Evolutionary conservation across 2,888 invertebrate species (phyloP).

Genomic region (Orthonychiurus folsomi): DNA sequence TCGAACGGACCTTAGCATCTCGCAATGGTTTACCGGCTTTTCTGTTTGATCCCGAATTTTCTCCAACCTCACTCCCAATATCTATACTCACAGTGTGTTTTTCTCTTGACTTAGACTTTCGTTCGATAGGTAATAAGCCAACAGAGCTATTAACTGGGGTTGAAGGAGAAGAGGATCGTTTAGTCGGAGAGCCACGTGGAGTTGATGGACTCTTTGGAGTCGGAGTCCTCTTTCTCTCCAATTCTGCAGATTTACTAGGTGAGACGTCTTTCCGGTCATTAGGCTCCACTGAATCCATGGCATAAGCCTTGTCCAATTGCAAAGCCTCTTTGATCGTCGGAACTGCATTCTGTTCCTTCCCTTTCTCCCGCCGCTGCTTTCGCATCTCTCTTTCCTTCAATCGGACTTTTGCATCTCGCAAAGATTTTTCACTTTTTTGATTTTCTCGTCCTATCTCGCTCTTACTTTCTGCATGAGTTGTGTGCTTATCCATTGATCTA

Average conservation of each 20-base stretch:
- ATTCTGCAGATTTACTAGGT: neutral
- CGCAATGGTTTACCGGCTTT: neutral
- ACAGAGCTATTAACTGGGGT: too few relatives aligned
- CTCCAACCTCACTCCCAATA: neutral
- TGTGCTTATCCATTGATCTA: too few relatives aligned
- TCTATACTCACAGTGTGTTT: too few relatives aligned
- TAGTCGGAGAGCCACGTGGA: too few relatives aligned
- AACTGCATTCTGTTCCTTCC: slow-evolving; percentile 17
- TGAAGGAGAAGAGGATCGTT: too few relatives aligned
- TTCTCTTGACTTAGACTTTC: neutral
- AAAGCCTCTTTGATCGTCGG: too few relatives aligned
- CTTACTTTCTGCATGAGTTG: neutral
- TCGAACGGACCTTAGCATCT: slow-evolving; percentile 14
- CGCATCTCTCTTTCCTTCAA: slow-evolving; percentile 9
- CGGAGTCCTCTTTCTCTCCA: neutral
- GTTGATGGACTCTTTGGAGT: too few relatives aligned
- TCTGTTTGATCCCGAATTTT: neutral
- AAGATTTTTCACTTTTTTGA: neutral
- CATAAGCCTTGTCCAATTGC: too few relatives aligned
- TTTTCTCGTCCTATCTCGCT: neutral
- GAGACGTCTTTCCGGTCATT: too few relatives aligned
- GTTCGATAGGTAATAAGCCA: neutral
- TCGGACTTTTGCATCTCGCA: slow-evolving; percentile 14
- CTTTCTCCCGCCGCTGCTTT: slow-evolving; percentile 1
- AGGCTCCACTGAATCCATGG: too few relatives aligned